phyloP scores from a whole-genome alignment of 2,797 vertebrate genomes.

The Falco rusticolus region DNA sequence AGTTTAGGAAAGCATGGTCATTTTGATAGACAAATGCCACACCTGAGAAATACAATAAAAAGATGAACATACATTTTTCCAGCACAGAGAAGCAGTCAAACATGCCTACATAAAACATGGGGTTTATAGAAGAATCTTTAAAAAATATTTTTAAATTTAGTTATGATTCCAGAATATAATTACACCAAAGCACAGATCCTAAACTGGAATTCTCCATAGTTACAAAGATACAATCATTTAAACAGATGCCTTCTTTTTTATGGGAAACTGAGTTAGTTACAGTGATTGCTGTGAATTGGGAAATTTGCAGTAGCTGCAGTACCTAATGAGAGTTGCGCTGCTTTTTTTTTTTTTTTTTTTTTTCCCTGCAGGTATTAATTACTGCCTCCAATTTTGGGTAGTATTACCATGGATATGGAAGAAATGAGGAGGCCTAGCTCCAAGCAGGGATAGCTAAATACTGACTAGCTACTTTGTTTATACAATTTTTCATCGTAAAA shows the following conservation, averaged over 20 bases:
- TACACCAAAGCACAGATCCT: background rate
- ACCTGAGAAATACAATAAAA: background rate
- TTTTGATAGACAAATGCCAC: background rate
- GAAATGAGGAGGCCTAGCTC: background rate
- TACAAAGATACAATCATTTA: background rate
- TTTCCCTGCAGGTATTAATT: background rate
- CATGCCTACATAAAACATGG: rapidly evolving
- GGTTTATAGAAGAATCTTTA: background rate
- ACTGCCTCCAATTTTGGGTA: background rate
- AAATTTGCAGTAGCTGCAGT: background rate
- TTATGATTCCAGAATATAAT: background rate
- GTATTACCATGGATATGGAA: background rate
- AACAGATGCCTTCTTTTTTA: background rate
- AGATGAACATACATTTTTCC: background rate
- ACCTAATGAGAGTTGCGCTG: background rate
- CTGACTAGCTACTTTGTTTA: background rate
- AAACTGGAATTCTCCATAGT: slow-evolving; percentile 16
- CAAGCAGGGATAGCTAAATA: background rate
- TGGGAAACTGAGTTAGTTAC: background rate
- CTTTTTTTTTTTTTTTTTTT: background rate
- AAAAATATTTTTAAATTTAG: background rate
- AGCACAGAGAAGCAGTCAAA: background rate
- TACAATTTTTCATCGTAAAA: background rate
- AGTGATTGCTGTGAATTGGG: background rate
- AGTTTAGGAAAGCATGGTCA: background rate